phyloP scores from a whole-genome alignment of 2,888 invertebrate species.

The Phragmatobia fuliginosa region DNA sequence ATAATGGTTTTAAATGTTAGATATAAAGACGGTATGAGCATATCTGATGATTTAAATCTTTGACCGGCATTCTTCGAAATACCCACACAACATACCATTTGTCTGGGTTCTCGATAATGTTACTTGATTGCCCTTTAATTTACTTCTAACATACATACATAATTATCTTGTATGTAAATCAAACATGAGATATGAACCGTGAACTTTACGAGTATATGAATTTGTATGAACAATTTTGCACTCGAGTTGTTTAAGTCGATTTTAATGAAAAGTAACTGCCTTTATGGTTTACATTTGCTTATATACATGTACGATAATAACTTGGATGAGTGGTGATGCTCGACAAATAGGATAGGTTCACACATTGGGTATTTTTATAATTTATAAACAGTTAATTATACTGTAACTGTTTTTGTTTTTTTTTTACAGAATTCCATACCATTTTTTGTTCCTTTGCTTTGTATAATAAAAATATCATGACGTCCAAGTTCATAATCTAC shows the following conservation, averaged over 20 bases:
- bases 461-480: not conserved
- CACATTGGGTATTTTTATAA: not conserved
- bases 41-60: not conserved
- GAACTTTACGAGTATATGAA: constrained; percentile 15
- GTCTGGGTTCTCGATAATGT: constrained; percentile 6
- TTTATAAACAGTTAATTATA: not conserved
- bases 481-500: too few species aligned
- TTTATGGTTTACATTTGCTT: constrained; percentile 22
- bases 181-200: constrained; percentile 35
- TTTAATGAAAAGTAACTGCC: constrained; percentile 48
- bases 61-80: not conserved
- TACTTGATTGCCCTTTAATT: constrained; percentile 28
- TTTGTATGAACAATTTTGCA: constrained; percentile 38
- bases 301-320: constrained; percentile 44
- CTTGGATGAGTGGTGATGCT: constrained; percentile 14
- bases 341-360: not conserved
- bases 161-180: constrained; percentile 38
- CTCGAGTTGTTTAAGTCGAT: constrained; percentile 32
- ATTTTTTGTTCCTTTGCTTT: not conserved
- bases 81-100: not conserved
- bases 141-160: constrained; percentile 20
- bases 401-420: not conserved
- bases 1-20: too few species aligned
- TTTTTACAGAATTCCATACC: not conserved
- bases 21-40: not conserved